Evolutionary conservation across 2,888 invertebrate species (phyloP).

Genomic region (Harpalus rufipes): DNA sequence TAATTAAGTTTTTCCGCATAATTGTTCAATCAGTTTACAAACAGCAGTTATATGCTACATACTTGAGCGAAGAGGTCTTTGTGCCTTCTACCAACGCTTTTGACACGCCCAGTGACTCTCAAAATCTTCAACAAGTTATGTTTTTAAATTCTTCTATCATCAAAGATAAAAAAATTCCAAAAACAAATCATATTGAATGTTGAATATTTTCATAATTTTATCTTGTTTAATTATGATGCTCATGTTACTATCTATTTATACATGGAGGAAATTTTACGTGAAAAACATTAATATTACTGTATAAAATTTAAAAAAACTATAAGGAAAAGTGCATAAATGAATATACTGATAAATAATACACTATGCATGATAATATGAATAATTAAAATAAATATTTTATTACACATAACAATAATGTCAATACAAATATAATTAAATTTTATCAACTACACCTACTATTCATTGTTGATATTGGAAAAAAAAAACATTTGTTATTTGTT

Average conservation of each 20-base stretch:
- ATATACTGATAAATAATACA: not conserved
- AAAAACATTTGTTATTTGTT: no score
- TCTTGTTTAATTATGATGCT: no score
- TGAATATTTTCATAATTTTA: not conserved
- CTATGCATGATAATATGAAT: not conserved
- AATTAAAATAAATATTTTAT: no score
- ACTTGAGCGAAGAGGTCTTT: not conserved
- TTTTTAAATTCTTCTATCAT: not conserved
- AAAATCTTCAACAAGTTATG: not conserved
- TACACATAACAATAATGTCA: no score
- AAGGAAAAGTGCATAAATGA: not conserved
- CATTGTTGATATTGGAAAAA: no score
- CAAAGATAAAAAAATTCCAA: not conserved
- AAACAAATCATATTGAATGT: not conserved
- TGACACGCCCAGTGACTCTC: not conserved
- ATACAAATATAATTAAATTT: no score
- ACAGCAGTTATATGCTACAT: not conserved
- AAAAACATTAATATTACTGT: not conserved
- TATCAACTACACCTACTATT: no score
- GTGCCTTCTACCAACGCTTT: not conserved
- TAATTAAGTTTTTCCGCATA: slow-evolving; percentile 6
- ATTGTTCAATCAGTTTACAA: not conserved
- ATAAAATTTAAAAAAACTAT: not conserved
- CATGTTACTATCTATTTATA: not conserved
- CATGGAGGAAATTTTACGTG: not conserved